These are phyloP conservation scores for Diloba caeruleocephala DNA, from an alignment of 2,888 invertebrate genomes.

Conservation along the genomic window DNA sequence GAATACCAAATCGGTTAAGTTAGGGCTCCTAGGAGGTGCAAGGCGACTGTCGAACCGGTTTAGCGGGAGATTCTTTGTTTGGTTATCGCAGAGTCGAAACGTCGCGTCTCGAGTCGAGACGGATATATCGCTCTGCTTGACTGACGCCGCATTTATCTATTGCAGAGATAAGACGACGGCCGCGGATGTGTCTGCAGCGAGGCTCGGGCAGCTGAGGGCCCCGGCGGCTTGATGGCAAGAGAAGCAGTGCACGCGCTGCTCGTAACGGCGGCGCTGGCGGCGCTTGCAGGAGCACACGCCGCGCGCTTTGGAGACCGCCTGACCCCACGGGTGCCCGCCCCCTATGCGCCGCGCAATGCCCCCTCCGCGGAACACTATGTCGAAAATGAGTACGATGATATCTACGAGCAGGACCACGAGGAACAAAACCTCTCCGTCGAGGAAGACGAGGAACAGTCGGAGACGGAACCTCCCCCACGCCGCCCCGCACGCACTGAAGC, in stretches of 20 bases:
- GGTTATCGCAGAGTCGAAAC: constrained; percentile 72
- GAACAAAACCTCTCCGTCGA: constrained; percentile 66
- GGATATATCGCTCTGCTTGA: constrained; percentile 59
- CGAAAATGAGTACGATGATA: constrained; percentile 74
- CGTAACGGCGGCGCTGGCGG: constrained; percentile 73
- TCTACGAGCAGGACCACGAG: constrained; percentile 76
- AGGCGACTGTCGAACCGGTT: constrained; percentile 81
- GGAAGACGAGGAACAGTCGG: constrained; percentile 62
- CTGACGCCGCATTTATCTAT: constrained; percentile 66
- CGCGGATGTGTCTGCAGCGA: constrained; percentile 75
- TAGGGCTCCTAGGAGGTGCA: constrained; percentile 79
- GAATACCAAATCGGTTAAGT: constrained; percentile 79
- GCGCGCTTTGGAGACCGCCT: constrained; percentile 82
- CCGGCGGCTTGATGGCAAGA: constrained; percentile 80
- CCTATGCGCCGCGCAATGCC: constrained; percentile 77
- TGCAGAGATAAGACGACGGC: constrained; percentile 71
- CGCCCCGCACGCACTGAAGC: constrained; percentile 81
- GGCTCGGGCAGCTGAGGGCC: constrained; percentile 77
- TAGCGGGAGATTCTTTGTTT: constrained; percentile 78
- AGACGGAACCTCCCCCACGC: constrained; percentile 70
- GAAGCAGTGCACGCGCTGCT: constrained; percentile 75
- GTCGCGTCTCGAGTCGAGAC: constrained; percentile 62
- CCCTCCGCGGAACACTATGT: constrained; percentile 65
- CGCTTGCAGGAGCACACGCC: constrained; percentile 67
- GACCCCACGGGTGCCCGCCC: constrained; percentile 79